A percentile compares a stretch with the other conserved stretches of the same genome.
Conservation (phyloP, 2,113 vertebrate species). For the Xenus cinereus region DNA sequence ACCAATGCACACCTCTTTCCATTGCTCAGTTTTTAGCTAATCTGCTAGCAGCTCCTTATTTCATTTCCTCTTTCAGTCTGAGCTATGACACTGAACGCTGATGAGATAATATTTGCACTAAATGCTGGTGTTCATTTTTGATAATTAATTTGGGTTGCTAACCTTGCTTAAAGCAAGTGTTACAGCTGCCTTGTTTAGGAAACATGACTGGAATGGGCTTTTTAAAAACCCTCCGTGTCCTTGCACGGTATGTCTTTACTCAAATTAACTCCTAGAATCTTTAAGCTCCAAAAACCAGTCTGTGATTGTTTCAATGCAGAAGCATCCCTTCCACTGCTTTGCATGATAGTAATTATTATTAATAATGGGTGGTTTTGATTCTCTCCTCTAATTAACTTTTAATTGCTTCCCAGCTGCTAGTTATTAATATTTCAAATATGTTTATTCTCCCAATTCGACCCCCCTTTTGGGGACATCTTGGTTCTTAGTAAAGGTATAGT, state of each 20-base stretch:
- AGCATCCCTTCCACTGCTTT: background rate
- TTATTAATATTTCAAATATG: background rate
- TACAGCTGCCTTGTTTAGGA: background rate
- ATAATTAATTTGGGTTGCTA: background rate
- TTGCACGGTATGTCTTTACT: background rate
- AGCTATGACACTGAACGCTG: background rate
- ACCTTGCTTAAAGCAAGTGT: background rate
- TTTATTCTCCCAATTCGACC: background rate
- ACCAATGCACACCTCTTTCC: background rate
- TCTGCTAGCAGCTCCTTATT: background rate
- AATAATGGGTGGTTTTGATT: background rate
- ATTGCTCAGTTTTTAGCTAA: background rate
- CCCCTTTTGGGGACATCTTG: background rate
- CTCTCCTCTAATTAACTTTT: background rate
- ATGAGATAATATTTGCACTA: background rate
- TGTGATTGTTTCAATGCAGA: background rate
- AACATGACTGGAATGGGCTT: background rate
- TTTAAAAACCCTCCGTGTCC: background rate
- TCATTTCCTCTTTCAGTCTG: background rate
- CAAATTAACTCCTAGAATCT: background rate
- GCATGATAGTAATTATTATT: background rate
- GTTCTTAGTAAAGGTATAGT: background rate
- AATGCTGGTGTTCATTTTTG: background rate
- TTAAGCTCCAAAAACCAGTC: background rate
- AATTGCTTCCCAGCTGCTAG: background rate